Base-by-base conservation (phyloP, 1,140 invertebrate genomes). In the Hyphantria cunea region DNA sequence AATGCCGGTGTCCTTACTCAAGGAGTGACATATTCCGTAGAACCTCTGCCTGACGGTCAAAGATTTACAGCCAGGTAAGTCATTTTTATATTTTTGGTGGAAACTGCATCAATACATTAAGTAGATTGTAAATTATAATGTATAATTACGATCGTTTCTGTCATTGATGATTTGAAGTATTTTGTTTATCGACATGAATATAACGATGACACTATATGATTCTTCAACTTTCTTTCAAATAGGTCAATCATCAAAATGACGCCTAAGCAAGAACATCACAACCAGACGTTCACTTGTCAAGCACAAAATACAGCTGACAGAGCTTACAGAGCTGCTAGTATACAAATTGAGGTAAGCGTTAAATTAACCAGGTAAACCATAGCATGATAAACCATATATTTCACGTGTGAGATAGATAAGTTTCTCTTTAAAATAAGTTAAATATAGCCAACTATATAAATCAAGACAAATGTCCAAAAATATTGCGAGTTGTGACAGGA, bases 271-370 rank as follows among this genome's bases (percentile, higher is more conserved):
- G 94, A 96, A 45, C 96, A 98, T 82, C 95, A 98, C 86, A 98
- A 97, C 78, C 96, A 96, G 64, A 97, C 95, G 1, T 96, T 98
- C 76, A 97, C 96, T 14, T 98, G 98, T 87, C 96, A 97, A 90
- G 96, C 96, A 31, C 96, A 97, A 80, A 97, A 97, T 81, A 95
- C 95, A 0, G 96, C 96, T 0, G 95, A 97, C 86, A 92, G 96
- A 65, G 95, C 95, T 13, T 96, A 96, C 84, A 92, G 95, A 78
- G 95, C 94, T 45, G 95, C 95, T 6, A 95, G 94, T 84, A 93
- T 97, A 39, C 93, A 93, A 51, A 93, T 97, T 47, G 94, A 96
- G 93, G 96, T 96, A 70, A 78, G 76, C 68, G 6, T 9, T 2
- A 10, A 25, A 37, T 31, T 25, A 45, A 44, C 6, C 17, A n/a